Evolutionary conservation across 2,888 invertebrate genomes (phyloP).

Genomic region (Mythimna loreyi): DNA sequence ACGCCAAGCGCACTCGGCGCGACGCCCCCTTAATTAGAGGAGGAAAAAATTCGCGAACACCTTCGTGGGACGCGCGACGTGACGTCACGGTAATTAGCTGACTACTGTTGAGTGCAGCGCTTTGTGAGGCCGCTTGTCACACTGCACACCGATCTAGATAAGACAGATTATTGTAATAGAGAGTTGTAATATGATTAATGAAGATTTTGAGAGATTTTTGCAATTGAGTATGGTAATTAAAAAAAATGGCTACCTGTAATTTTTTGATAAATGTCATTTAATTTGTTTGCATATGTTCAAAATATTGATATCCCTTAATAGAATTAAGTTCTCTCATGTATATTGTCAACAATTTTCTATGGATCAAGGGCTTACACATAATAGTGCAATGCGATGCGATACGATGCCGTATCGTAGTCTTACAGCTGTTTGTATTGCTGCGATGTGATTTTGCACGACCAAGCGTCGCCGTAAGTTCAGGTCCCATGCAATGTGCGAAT

Average conservation of each 20-base stretch:
- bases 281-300: background rate
- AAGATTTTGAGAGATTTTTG: background rate
- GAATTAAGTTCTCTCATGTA: background rate
- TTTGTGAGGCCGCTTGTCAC: conserved; percentile 1
- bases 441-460: too few relatives aligned
- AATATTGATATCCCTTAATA: background rate
- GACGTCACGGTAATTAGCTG: conserved; percentile 66
- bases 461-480: too few relatives aligned
- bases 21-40: conserved; percentile 82
- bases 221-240: background rate
- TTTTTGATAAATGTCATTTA: too few relatives aligned
- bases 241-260: background rate
- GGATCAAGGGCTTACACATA: background rate
- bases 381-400: too few relatives aligned
- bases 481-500: too few relatives aligned
- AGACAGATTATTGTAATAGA: background rate
- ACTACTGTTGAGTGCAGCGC: conserved; percentile 41
- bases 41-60: conserved; percentile 80
- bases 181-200: conserved; percentile 8
- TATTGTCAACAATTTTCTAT: background rate
- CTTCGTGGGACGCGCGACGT: conserved; percentile 67
- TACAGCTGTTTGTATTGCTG: too few relatives aligned
- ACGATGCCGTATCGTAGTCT: too few relatives aligned
- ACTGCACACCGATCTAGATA: background rate
- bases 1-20: conserved; percentile 85